Evolutionary conservation across 2,113 vertebrate genomes (phyloP).

Genomic region (Cololabis saira): DNA sequence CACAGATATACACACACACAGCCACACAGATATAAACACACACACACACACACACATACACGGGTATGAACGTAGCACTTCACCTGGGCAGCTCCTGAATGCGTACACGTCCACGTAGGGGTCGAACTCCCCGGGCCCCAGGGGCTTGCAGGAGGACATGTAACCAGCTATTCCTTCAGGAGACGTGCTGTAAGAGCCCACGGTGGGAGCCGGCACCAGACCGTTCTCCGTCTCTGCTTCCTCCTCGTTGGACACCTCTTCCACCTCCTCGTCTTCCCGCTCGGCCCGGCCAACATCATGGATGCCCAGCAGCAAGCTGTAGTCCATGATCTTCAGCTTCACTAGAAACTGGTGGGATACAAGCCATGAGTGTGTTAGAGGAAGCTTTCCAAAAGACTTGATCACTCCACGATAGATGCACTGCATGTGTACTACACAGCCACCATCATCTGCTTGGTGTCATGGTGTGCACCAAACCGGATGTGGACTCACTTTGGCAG

Average conservation of each 20-base stretch:
- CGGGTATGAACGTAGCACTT: slow-evolving; percentile 5
- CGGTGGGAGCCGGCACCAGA: slow-evolving; percentile 52
- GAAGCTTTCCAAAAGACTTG: neutral
- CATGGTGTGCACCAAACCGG: too few relatives aligned
- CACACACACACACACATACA: too few relatives aligned
- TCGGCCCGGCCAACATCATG: slow-evolving; percentile 88
- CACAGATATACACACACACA: too few relatives aligned
- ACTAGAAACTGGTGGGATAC: slow-evolving; percentile 83
- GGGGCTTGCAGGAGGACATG: slow-evolving; percentile 86
- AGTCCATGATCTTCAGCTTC: slow-evolving; percentile 94
- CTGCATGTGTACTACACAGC: too few relatives aligned
- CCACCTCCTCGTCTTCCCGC: slow-evolving; percentile 85
- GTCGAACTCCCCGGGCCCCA: slow-evolving; percentile 90
- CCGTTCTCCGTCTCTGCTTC: slow-evolving; percentile 83
- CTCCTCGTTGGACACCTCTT: slow-evolving; percentile 83
- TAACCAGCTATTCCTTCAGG: slow-evolving; percentile 90
- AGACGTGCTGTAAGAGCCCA: slow-evolving; percentile 88
- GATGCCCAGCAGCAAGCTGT: slow-evolving; percentile 91
- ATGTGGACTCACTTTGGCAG: too few relatives aligned
- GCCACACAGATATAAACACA: too few relatives aligned
- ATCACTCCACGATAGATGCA: too few relatives aligned
- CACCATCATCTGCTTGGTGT: too few relatives aligned
- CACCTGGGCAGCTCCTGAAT: slow-evolving; percentile 85
- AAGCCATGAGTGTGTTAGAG: neutral
- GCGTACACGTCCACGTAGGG: slow-evolving; percentile 91